Evolutionary conservation across 2,113 vertebrate genomes (phyloP), one percentile per base, ranked within the genome.

Genomic region (Pionites leucogaster): DNA sequence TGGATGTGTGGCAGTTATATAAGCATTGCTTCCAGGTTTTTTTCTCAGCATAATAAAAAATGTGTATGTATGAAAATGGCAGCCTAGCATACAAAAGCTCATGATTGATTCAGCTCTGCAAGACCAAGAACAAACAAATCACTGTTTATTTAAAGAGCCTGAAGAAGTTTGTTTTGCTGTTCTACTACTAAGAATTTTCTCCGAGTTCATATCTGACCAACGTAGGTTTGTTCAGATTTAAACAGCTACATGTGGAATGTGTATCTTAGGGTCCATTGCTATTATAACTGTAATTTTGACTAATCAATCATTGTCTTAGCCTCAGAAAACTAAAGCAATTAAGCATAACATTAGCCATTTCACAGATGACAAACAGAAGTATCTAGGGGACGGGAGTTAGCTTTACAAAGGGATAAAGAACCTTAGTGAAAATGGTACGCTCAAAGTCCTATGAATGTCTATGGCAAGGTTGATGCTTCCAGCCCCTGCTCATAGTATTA

Each of bases 141-240:
- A 93, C 37, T 96, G 92, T 88, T 88, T 95, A 96, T 74, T 90
- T 95, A 74, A 94, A 86, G 60, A 94, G 31, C 44, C 24, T 78
- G 50, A 94, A 82, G 18, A 72, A 86, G 39, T 93, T 60, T 83
- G 47, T 55, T 96, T 88, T 93, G 70, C 44, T 90, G 47, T 83
- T 93, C 80, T 64, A n/a, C 33, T 80, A 67, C 27, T 52, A 86
- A 82, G 53, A 82, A 69, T 89, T 47, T 84, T 88, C 14, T 18
- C 17, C 0, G 0, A 68, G n/a, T 75, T 93, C 60, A 20, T 84
- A 95, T 93, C 60, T 95, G 82, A 83, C 27, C 62, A 84, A 52
- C 42, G 88, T 62, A 47, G 2, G 10, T n/a, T 39, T 60, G 47
- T 68, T 44, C 19, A 80, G 53, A 95, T 78, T 83, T 90, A 75